Conservation (phyloP, 2,888 invertebrate genomes). For the Platerodrilus igneus region DNA sequence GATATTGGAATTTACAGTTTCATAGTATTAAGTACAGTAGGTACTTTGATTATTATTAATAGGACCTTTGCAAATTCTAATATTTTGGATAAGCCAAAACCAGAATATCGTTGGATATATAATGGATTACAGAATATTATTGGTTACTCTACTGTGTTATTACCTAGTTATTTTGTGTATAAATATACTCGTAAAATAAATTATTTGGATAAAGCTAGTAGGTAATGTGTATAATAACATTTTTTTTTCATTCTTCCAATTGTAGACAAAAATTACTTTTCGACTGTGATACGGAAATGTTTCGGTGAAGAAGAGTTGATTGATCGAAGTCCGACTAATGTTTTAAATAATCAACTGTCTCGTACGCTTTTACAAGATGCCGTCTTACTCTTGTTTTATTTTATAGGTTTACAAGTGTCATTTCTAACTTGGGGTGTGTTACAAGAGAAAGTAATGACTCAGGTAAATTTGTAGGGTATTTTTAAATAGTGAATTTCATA, state of each 20-base stretch:
- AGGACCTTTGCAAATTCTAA: constrained; percentile 36
- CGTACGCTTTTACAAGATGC: constrained; percentile 57
- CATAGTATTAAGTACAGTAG: constrained; percentile 47
- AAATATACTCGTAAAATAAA: constrained; percentile 74
- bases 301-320: constrained; percentile 51
- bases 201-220: constrained; percentile 76
- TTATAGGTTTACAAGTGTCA: constrained; percentile 81
- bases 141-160: constrained; percentile 82
- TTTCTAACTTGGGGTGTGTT: constrained; percentile 95
- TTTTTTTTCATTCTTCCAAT: neutral
- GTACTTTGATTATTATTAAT: constrained; percentile 47
- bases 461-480: constrained; percentile 46
- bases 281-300: constrained; percentile 48
- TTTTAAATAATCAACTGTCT: constrained; percentile 39
- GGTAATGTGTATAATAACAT: constrained; percentile 32
- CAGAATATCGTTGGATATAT: constrained; percentile 68
- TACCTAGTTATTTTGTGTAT: constrained; percentile 80
- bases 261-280: constrained; percentile 16
- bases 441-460: constrained; percentile 98
- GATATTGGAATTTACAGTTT: constrained; percentile 20
- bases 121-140: constrained; percentile 74
- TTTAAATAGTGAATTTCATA: neutral
- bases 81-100: constrained; percentile 48
- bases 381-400: constrained; percentile 68
- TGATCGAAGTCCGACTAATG: constrained; percentile 41